phyloP scores from a whole-genome alignment of 1,140 invertebrate genomes.

The Dolichoris vasculosae region DNA sequence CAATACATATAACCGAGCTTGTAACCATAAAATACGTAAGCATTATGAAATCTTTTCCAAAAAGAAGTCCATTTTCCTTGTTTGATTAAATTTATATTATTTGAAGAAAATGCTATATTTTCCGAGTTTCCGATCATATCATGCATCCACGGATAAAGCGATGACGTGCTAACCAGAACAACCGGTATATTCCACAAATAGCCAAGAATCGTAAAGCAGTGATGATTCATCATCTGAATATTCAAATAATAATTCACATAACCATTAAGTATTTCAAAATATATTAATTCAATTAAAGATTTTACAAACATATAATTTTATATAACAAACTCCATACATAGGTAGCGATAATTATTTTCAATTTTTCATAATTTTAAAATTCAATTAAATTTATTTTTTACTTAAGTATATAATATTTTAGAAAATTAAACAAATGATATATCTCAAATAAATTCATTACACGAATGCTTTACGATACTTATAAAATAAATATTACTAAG shows the following conservation, averaged over 20 bases:
- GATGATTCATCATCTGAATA: conserved; percentile 16
- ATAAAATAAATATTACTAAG: too few species aligned
- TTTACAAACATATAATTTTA: neutral
- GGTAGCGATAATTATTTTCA: too few species aligned
- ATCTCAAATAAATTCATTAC: too few species aligned
- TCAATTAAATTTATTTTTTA: too few species aligned
- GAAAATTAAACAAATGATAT: too few species aligned
- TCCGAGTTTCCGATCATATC: conserved; percentile 79
- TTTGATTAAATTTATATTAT: conserved; percentile 74
- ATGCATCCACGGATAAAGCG: conserved; percentile 78
- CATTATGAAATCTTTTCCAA: conserved; percentile 77
- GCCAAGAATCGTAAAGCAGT: conserved; percentile 75
- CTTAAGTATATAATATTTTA: too few species aligned
- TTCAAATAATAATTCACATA: neutral
- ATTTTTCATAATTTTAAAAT: too few species aligned
- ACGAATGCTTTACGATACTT: too few species aligned
- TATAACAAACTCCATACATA: too few species aligned
- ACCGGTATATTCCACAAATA: conserved; percentile 77
- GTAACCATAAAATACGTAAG: conserved; percentile 48
- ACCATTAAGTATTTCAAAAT: neutral
- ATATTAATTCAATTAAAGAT: too few species aligned
- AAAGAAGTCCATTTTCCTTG: conserved; percentile 78
- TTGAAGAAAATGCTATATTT: conserved; percentile 77
- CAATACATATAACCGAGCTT: conserved; percentile 57
- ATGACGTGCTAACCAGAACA: conserved; percentile 76